These are phyloP conservation scores for Oryctolagus cuniculus DNA, from an alignment of 2,113 vertebrate genomes.

Conservation along the genomic window DNA sequence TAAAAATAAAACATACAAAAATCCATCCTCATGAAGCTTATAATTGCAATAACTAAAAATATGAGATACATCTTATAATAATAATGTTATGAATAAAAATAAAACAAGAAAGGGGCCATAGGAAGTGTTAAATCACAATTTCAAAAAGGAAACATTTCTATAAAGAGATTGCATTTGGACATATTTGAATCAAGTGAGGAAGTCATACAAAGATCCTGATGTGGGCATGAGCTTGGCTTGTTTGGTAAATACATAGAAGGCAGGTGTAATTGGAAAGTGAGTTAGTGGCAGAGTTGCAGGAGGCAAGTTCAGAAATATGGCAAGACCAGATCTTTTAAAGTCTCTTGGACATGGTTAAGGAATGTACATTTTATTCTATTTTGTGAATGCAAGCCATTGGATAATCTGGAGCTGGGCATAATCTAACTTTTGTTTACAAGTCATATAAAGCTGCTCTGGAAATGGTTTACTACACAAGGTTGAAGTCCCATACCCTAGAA, in stretches of 20 bases:
- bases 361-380: background rate
- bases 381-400: background rate
- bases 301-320: background rate
- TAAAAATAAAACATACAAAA: background rate
- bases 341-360: background rate
- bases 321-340: background rate
- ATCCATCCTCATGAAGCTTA: background rate
- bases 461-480: background rate
- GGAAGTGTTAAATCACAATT: background rate
- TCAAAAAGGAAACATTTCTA: background rate
- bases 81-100: constrained; percentile 31
- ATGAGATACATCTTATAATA: background rate
- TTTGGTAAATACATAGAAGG: constrained; percentile 42
- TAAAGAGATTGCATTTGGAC: background rate
- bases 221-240: constrained; percentile 12
- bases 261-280: background rate
- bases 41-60: constrained; percentile 50
- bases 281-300: background rate
- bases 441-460: background rate
- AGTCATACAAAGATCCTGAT: background rate
- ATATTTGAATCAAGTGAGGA: constrained; percentile 12
- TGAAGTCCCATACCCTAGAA: background rate
- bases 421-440: constrained; percentile 24
- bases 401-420: background rate
- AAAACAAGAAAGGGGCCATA: background rate